These are phyloP conservation scores for Pseudochirops cupreus DNA, from an alignment of 2,797 vertebrate species.

Conservation along the genomic window DNA sequence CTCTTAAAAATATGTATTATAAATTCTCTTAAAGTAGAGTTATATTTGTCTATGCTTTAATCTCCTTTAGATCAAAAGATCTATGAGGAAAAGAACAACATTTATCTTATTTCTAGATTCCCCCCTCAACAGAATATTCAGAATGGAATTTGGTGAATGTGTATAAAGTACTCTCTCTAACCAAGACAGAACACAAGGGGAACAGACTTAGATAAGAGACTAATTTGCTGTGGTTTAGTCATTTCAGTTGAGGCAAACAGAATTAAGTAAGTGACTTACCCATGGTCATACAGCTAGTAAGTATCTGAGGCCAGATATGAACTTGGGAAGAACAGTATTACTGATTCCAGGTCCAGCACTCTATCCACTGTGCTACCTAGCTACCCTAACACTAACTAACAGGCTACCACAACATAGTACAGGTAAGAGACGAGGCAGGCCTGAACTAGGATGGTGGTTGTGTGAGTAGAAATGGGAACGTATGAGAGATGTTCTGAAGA, in stretches of 20 bases:
- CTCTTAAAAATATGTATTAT: background rate
- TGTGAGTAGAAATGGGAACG: background rate
- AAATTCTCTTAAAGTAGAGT: no score
- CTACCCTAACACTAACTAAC: background rate
- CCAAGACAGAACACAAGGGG: background rate
- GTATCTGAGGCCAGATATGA: background rate
- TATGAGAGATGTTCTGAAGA: background rate
- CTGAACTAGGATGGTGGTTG: background rate
- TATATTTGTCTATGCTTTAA: no score
- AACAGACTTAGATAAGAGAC: background rate
- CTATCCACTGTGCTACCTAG: background rate
- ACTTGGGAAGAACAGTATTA: background rate
- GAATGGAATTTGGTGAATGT: background rate
- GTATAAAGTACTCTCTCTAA: no score
- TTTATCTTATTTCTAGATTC: background rate
- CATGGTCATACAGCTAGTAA: background rate
- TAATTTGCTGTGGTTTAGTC: background rate
- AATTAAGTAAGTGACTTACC: background rate
- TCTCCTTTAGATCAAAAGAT: no score
- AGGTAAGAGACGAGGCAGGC: background rate
- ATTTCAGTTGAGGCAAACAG: background rate
- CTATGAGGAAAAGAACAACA: background rate
- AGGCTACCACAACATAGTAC: background rate
- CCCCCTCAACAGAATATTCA: background rate
- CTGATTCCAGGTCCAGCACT: background rate